Evolutionary conservation across 2,888 invertebrate genomes (phyloP).

Genomic region (Fragum whitleyi): DNA sequence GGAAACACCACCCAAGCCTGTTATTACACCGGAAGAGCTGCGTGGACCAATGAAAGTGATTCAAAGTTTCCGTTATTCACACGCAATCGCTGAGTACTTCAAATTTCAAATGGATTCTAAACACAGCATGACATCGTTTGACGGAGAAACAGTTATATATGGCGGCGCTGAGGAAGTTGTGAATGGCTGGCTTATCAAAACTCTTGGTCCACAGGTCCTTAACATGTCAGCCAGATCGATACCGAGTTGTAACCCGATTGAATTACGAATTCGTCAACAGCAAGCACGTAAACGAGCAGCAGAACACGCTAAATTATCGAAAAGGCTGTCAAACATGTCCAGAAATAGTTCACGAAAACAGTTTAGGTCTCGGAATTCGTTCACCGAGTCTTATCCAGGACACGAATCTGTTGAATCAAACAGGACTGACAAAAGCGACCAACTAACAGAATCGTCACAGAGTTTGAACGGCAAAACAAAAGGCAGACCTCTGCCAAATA

Average conservation of each 20-base stretch:
- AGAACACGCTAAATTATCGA: conserved; percentile 22
- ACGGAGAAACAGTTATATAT: neutral
- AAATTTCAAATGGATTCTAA: conserved; percentile 30
- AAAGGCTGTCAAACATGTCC: conserved; percentile 3
- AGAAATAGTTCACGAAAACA: conserved; percentile 11
- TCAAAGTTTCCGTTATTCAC: conserved; percentile 57
- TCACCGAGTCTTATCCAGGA: neutral
- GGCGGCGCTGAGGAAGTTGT: conserved; percentile 38
- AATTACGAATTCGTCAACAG: conserved; percentile 49
- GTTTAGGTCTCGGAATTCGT: conserved; percentile 11
- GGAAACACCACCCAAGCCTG: conserved; percentile 31
- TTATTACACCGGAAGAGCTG: conserved; percentile 15
- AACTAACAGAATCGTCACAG: neutral
- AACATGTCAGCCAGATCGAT: conserved; percentile 51
- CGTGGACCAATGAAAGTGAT: conserved; percentile 43
- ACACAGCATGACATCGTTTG: conserved; percentile 10
- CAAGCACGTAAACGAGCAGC: conserved; percentile 39
- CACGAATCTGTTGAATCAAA: conserved; percentile 6
- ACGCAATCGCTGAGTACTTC: conserved; percentile 56
- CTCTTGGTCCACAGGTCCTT: conserved; percentile 46
- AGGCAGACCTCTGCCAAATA: neutral
- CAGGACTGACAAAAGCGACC: neutral
- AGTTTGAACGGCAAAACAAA: neutral
- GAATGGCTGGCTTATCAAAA: conserved; percentile 58
- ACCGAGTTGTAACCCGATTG: conserved; percentile 60